A percentile compares a stretch with the other conserved stretches of the same genome.
phyloP scores from a whole-genome alignment of 2,888 invertebrate species.

The Margaritifera margaritifera region DNA sequence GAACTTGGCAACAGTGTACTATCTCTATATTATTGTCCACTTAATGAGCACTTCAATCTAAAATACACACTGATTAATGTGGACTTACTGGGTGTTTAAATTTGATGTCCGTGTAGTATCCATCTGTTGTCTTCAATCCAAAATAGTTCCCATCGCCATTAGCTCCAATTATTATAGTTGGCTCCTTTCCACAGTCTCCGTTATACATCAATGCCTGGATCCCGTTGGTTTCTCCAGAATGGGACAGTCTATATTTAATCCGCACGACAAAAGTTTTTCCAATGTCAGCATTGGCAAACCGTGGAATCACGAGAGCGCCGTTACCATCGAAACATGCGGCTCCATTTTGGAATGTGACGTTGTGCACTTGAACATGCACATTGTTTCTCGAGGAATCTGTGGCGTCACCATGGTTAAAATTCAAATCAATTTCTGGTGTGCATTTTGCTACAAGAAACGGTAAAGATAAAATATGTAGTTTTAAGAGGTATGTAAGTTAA shows the following conservation, averaged over 20 bases:
- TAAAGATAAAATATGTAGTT: too few species aligned
- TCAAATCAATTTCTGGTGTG: conserved; percentile 29
- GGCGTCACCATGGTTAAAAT: conserved; percentile 12
- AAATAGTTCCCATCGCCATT: conserved; percentile 10
- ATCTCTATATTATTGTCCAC: too few species aligned
- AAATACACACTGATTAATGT: too few species aligned
- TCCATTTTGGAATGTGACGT: conserved; percentile 19
- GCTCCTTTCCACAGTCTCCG: conserved; percentile 30
- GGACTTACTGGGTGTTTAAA: too few species aligned
- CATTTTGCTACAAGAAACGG: conserved; percentile 18
- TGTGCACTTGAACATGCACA: conserved; percentile 25
- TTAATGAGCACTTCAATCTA: too few species aligned
- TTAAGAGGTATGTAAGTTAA: too few species aligned
- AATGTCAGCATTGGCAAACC: conserved; percentile 32
- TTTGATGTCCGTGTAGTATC: background rate
- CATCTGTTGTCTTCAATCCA: conserved; percentile 12
- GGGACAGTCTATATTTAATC: conserved; percentile 13
- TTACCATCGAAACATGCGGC: conserved; percentile 33
- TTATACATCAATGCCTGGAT: conserved; percentile 30
- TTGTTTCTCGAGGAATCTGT: conserved; percentile 20
- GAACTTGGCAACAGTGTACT: too few species aligned
- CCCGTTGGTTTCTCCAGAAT: background rate
- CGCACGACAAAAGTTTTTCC: conserved; percentile 19
- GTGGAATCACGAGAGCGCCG: conserved; percentile 26
- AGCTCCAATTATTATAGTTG: conserved; percentile 21